These are phyloP conservation scores for Malurus elegans DNA, from an alignment of 2,113 vertebrate species.

Conservation along the genomic window DNA sequence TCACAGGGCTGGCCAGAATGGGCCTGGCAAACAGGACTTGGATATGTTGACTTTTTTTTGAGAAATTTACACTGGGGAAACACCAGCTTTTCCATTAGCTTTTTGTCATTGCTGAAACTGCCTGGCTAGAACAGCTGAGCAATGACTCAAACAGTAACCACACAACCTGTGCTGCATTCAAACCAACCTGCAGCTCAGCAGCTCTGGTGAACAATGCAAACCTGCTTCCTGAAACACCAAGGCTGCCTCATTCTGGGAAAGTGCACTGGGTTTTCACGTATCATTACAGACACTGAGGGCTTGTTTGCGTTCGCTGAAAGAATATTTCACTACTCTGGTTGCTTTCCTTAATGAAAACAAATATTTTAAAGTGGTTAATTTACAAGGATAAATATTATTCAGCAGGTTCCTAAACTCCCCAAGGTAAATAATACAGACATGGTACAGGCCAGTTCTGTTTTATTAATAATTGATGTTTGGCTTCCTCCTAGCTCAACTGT, in stretches of 20 bases:
- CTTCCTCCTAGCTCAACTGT: constrained; percentile 55
- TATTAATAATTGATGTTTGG: constrained; percentile 71
- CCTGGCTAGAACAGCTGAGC: neutral
- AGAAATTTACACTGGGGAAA: neutral
- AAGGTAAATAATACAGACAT: constrained; percentile 52
- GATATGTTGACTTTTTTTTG: neutral
- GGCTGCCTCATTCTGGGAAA: neutral
- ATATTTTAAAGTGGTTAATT: constrained; percentile 61
- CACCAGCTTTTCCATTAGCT: neutral
- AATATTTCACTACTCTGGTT: neutral
- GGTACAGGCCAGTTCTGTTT: constrained; percentile 51
- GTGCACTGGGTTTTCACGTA: neutral
- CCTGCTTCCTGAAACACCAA: neutral
- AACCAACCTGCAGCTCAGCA: neutral
- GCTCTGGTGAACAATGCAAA: neutral
- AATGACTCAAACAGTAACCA: neutral
- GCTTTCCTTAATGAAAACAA: constrained; percentile 49
- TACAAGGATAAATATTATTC: constrained; percentile 37
- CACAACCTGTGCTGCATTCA: accelerated
- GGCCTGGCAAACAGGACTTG: neutral
- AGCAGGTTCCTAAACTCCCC: constrained; percentile 26
- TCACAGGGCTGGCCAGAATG: neutral
- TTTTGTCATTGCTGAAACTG: neutral
- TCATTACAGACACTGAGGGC: neutral
- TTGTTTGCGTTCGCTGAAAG: neutral